These are phyloP conservation scores for Phrynosoma platyrhinos DNA, from an alignment of 2,113 vertebrate genomes.

Conservation along the genomic window DNA sequence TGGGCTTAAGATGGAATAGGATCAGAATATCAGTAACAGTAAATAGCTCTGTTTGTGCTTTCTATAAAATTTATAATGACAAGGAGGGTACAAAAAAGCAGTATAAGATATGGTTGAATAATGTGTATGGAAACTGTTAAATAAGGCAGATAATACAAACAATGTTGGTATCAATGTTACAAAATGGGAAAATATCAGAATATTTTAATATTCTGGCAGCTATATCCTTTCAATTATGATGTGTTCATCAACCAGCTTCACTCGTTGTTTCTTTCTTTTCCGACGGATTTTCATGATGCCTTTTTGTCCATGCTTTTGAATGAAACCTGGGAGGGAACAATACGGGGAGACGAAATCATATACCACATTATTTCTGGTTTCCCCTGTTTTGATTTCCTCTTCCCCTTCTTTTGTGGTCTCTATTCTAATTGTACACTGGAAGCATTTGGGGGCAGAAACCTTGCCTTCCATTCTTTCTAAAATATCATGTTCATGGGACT, in stretches of 20 bases:
- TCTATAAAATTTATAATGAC: neutral
- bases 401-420: neutral
- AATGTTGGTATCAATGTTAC: conserved; percentile 36
- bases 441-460: neutral
- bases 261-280: conserved; percentile 68
- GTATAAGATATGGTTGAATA: conserved; percentile 50
- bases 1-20: neutral
- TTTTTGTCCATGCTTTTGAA: conserved; percentile 51
- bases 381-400: neutral
- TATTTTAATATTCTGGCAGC: conserved; percentile 33
- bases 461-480: neutral
- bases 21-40: conserved; percentile 7
- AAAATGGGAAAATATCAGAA: conserved; percentile 21
- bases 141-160: conserved; percentile 33
- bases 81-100: conserved; percentile 35
- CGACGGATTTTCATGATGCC: conserved; percentile 70
- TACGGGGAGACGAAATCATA: conserved; percentile 21
- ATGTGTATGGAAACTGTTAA: conserved; percentile 45
- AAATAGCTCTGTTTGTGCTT: conserved; percentile 14
- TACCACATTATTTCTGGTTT: neutral
- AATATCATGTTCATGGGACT: neutral
- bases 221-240: conserved; percentile 50
- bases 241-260: conserved; percentile 31
- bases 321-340: conserved; percentile 67
- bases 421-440: neutral